Evolutionary conservation across 2,113 vertebrate species (phyloP), one percentile per base, ranked within the genome.

Genomic region (Myiopsitta monachus): DNA sequence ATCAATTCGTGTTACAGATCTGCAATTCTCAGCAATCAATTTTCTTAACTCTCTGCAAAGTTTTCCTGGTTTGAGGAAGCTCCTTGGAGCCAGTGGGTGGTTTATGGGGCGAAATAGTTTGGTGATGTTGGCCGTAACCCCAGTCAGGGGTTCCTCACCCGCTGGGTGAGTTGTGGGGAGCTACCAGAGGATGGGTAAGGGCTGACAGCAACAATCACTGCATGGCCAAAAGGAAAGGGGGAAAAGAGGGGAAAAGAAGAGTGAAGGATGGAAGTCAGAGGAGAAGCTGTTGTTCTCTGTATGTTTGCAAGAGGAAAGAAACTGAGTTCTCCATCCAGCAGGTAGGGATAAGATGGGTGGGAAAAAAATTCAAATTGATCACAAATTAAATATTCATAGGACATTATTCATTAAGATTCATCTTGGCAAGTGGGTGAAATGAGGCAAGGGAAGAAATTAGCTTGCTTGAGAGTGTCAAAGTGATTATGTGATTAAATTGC

Each of bases 401-500:
- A 96, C 97, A 98, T 98, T 98, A 97, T 98, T 98, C 98, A 98
- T 98, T 98, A 98, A 98, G 98, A 98, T 98, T 98, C 98, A 97
- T 98, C 98, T 97, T 98, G 98, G 96, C 96, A 96, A 98, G 97
- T 98, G 96, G 97, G 97, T 98, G 98, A 98, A 98, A 98, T 98
- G 98, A 98, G 97, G 98, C 98, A 98, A 98, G 96, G 97, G 98
- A 98, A 98, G 97, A 98, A 98, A 98, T 98, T 98, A 98, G 98
- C 98, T 98, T 98, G 98, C 98, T 98, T 98, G 98, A 98, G 98
- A 98, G 98, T 98, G 98, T 98, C 98, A 98, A 98, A 98, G 98
- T 98, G 98, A 98, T 98, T 98, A 98, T 98, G 98, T 98, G 98
- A 98, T 98, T 98, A 98, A 98, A 98, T 95, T 98, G 98, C 97